Percentiles rank a stretch among this genome's conserved stretches.
phyloP scores from a whole-genome alignment of 2,888 invertebrate species.

The Ashinkailepas kermadecensis region DNA sequence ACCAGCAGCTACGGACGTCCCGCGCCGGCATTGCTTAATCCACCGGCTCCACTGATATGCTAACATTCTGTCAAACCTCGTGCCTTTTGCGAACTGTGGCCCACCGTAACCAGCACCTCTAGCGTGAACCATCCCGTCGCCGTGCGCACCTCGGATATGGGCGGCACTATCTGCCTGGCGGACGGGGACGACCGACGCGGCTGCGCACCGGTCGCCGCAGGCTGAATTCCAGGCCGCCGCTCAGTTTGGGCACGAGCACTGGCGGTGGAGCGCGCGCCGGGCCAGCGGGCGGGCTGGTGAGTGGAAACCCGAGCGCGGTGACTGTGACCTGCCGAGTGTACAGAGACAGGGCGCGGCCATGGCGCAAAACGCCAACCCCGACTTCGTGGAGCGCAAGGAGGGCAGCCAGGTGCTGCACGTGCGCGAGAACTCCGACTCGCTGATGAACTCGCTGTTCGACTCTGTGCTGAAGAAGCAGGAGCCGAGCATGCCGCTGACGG shows the following conservation, averaged over 20 bases:
- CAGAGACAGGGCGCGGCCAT: not conserved
- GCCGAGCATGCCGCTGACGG: conserved; percentile 72
- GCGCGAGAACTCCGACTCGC: conserved; percentile 90
- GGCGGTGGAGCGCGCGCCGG: not conserved
- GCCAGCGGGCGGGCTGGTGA: not conserved
- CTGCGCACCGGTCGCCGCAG: conserved; percentile 9
- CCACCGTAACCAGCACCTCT: too few relatives aligned
- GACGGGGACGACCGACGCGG: not conserved
- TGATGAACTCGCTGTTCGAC: conserved; percentile 91
- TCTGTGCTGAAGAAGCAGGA: conserved; percentile 83
- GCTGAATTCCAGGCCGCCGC: conserved; percentile 16
- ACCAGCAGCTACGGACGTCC: too few relatives aligned
- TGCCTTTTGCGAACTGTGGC: too few relatives aligned
- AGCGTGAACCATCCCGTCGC: not conserved
- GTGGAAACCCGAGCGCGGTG: not conserved
- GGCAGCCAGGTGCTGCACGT: conserved; percentile 63
- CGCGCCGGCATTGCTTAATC: too few relatives aligned
- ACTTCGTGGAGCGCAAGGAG: conserved; percentile 32
- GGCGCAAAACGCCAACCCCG: not conserved
- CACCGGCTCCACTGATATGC: too few relatives aligned
- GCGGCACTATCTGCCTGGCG: conserved; percentile 12
- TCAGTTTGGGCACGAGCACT: not conserved
- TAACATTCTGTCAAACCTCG: too few relatives aligned
- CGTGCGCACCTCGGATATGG: not conserved
- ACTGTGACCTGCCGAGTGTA: not conserved